A percentile compares a stretch with the other conserved stretches of the same genome.
Conservation (phyloP, 2,113 vertebrate species). For the Sturnira hondurensis region DNA sequence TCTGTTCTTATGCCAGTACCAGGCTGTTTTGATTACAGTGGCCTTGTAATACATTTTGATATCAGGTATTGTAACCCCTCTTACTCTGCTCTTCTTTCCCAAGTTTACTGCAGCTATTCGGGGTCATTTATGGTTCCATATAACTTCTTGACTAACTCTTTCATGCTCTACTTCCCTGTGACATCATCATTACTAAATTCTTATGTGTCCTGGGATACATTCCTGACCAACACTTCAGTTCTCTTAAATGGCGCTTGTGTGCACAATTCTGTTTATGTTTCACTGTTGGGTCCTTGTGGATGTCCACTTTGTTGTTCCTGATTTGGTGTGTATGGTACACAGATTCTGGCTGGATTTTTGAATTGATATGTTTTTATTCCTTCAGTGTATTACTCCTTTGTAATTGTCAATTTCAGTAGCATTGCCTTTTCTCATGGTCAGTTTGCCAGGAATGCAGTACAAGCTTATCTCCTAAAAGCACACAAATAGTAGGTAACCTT, state of each 20-base stretch:
- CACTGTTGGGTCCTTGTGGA: not conserved
- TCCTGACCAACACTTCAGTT: not conserved
- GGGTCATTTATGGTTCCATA: too few species aligned
- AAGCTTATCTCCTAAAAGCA: conserved; percentile 29
- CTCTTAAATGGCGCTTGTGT: not conserved
- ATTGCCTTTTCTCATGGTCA: not conserved
- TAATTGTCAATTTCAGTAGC: not conserved
- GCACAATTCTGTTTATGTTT: not conserved
- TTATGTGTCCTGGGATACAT: not conserved
- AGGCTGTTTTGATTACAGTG: too few species aligned
- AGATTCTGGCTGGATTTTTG: not conserved
- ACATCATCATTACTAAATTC: not conserved
- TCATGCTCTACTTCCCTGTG: not conserved
- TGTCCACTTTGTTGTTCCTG: not conserved
- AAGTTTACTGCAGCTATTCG: too few species aligned
- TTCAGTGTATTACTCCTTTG: not conserved
- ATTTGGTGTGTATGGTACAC: not conserved
- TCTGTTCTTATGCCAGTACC: too few species aligned
- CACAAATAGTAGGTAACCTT: not conserved
- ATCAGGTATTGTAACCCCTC: too few species aligned
- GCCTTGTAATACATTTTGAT: too few species aligned
- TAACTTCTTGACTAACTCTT: not conserved
- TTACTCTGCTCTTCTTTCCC: too few species aligned
- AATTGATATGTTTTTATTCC: not conserved
- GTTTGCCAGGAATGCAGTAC: not conserved